Percentiles rank a stretch among this genome's conserved stretches.
Evolutionary conservation across 2,888 invertebrate genomes (phyloP).

Genomic region (Lithophane socia): DNA sequence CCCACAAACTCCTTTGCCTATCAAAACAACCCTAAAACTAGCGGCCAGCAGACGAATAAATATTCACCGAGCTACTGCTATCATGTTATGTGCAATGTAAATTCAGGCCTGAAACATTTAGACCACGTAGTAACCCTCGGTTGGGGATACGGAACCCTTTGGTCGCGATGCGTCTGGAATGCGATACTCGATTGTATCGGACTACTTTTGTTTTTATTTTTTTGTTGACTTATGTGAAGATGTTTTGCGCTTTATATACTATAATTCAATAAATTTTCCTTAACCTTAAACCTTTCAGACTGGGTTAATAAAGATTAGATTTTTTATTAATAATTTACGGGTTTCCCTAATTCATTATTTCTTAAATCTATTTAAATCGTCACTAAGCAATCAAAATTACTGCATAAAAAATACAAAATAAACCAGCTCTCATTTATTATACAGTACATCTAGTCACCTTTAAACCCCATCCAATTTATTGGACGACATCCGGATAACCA

Average conservation of each 20-base stretch:
- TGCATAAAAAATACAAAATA: conserved; percentile 54
- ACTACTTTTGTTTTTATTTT: conserved; percentile 41
- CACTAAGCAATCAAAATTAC: neutral
- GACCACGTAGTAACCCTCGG: conserved; percentile 81
- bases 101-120: conserved; percentile 86
- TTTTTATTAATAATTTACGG: neutral
- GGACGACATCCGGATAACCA: conserved; percentile 77
- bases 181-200: conserved; percentile 59
- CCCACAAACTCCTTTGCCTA: conserved; percentile 26
- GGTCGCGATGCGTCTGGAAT: conserved; percentile 66
- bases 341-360: neutral
- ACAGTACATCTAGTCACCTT: conserved; percentile 72
- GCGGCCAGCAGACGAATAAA: conserved; percentile 70
- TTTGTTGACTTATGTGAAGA: conserved; percentile 39
- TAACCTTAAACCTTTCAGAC: too few relatives aligned
- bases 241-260: neutral
- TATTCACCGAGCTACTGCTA: conserved; percentile 74
- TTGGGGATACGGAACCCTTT: conserved; percentile 68
- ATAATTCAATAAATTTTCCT: too few relatives aligned
- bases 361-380: neutral
- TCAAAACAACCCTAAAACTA: conserved; percentile 51
- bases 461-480: conserved; percentile 86
- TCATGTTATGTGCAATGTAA: conserved; percentile 77
- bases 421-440: conserved; percentile 63
- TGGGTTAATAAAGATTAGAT: neutral